Evolutionary conservation across 1,140 invertebrate genomes (phyloP).

Genomic region (Asbolus verrucosus): DNA sequence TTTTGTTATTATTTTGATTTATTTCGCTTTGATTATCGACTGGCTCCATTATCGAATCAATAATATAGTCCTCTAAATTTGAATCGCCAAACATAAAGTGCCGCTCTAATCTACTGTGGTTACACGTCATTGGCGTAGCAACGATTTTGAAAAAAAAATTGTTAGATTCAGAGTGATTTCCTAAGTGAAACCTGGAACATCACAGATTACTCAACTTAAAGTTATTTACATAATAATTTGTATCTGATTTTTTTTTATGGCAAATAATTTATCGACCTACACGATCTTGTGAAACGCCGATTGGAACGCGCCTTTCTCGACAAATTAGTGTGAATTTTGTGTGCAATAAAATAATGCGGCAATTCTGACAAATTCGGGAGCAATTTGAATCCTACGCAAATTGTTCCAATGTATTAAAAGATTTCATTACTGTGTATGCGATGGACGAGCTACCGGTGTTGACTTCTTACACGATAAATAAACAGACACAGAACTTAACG

Average conservation of each 20-base stretch:
- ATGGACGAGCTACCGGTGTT: slow-evolving; percentile 49
- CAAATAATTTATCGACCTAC: slow-evolving; percentile 10
- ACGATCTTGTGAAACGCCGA: background rate
- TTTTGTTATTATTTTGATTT: slow-evolving; percentile 29
- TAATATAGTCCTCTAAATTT: no score
- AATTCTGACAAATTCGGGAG: background rate
- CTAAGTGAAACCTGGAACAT: no score
- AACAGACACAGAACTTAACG: slow-evolving; percentile 53
- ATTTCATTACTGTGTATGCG: slow-evolving; percentile 35
- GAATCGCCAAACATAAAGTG: no score
- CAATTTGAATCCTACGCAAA: background rate
- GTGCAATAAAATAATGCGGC: background rate
- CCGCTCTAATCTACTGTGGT: no score
- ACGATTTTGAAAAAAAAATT: no score
- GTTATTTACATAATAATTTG: background rate
- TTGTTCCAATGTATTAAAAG: slow-evolving; percentile 45
- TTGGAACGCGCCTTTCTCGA: background rate
- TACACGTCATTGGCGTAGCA: no score
- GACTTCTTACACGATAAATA: slow-evolving; percentile 48
- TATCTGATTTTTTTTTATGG: slow-evolving; percentile 3
- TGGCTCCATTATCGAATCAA: background rate
- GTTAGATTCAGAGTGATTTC: no score
- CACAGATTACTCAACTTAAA: no score
- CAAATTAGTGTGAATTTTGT: background rate
- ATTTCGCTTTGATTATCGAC: slow-evolving; percentile 1